Evolutionary conservation across 1,140 invertebrate genomes (phyloP).

Genomic region (Drosophila erecta): DNA sequence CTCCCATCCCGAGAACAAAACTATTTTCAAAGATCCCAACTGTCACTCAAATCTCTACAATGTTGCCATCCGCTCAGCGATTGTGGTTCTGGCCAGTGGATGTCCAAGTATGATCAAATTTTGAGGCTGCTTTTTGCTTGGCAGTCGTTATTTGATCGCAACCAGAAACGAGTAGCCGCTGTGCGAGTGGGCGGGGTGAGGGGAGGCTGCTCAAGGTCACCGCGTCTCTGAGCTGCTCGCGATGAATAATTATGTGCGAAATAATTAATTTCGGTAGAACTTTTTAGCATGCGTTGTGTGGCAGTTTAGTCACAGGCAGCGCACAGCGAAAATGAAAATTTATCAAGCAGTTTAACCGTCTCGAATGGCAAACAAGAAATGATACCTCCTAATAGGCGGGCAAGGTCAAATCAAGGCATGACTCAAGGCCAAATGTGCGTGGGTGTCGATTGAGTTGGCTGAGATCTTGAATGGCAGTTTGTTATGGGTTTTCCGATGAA

Average conservation of each 20-base stretch:
- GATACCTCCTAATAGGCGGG: slow-evolving; percentile 29
- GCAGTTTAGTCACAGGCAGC: slow-evolving; percentile 50
- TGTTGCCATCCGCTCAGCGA: slow-evolving; percentile 5
- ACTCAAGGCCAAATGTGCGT: slow-evolving; percentile 22
- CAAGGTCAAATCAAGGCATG: slow-evolving; percentile 35
- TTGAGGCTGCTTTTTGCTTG: slow-evolving; percentile 24
- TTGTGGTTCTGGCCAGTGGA: slow-evolving; percentile 27
- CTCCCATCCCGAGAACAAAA: slow-evolving; percentile 31
- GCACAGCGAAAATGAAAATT: slow-evolving; percentile 34
- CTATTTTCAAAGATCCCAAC: slow-evolving; percentile 46
- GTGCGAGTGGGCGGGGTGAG: slow-evolving; percentile 2
- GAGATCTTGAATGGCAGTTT: neutral
- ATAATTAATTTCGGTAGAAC: slow-evolving; percentile 77
- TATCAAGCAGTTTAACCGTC: slow-evolving; percentile 33
- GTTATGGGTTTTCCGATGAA: neutral
- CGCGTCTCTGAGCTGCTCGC: slow-evolving; percentile 41
- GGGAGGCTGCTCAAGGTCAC: slow-evolving; percentile 56
- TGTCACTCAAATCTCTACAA: slow-evolving; percentile 21
- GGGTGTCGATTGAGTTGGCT: slow-evolving; percentile 1
- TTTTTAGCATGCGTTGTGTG: slow-evolving; percentile 70
- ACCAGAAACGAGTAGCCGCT: slow-evolving; percentile 35
- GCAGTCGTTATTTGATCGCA: slow-evolving; percentile 63
- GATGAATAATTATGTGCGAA: slow-evolving; percentile 78
- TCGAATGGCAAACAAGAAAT: slow-evolving; percentile 42
- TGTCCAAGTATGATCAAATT: slow-evolving; percentile 47